Evolutionary conservation across 2,797 vertebrate species (phyloP).

Genomic region (Fratercula arctica): DNA sequence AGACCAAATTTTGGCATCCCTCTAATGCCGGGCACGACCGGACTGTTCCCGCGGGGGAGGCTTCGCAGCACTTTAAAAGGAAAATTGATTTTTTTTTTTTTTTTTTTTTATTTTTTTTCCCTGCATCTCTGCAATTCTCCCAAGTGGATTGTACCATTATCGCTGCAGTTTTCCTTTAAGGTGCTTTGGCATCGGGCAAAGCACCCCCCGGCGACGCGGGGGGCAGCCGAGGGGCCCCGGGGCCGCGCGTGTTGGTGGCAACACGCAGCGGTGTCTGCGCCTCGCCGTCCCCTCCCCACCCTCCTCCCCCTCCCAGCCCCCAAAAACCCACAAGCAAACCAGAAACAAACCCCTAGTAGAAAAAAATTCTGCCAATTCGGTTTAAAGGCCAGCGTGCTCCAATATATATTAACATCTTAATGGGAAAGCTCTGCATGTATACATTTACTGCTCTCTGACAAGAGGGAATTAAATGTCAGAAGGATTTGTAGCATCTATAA

Average conservation of each 20-base stretch:
- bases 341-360: not conserved
- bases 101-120: too few species aligned
- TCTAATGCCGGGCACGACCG: accelerated
- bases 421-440: constrained; percentile 86
- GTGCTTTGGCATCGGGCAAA: constrained; percentile 43
- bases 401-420: constrained; percentile 90
- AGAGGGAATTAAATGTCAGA: constrained; percentile 93
- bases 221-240: not conserved
- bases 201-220: not conserved
- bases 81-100: not conserved
- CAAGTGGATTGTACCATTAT: not conserved
- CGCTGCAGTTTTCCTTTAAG: constrained; percentile 61
- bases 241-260: not conserved
- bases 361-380: not conserved
- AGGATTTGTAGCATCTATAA: constrained; percentile 92
- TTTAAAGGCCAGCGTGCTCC: constrained; percentile 62
- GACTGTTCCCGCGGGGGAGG: accelerated
- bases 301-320: not conserved
- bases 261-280: not conserved
- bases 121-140: too few species aligned
- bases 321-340: not conserved
- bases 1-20: not conserved
- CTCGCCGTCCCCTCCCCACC: not conserved
- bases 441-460: constrained; percentile 85
- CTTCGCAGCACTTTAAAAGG: not conserved